Percentiles rank a stretch among this genome's conserved stretches.
Conservation (phyloP, 37 sponge, comb jelly and placozoan genomes). For the Lycopodina hypogea region DNA sequence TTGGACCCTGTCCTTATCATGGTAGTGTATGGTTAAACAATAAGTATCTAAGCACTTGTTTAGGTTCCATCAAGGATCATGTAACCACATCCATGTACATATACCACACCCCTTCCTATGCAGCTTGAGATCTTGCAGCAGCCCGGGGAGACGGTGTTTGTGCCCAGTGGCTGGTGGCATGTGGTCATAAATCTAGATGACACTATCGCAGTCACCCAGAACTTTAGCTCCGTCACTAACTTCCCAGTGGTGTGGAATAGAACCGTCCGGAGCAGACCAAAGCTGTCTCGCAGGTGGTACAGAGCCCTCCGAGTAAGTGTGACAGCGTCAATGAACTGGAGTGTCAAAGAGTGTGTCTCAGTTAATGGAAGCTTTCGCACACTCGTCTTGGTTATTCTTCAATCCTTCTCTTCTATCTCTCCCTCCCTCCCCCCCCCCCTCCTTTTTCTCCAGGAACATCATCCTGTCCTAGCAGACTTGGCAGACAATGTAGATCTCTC, state of each 20-base stretch:
- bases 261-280: conserved; percentile 88
- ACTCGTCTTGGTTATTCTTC: background rate
- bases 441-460: conserved; percentile 39
- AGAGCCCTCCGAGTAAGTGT: conserved; percentile 46
- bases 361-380: background rate
- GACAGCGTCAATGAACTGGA: background rate
- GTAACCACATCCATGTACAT: no score
- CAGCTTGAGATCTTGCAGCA: conserved; percentile 84
- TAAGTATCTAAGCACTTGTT: no score
- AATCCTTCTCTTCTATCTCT: background rate
- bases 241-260: conserved; percentile 91
- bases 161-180: conserved; percentile 99
- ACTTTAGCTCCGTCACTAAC: conserved; percentile 82
- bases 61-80: no score
- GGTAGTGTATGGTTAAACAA: no score
- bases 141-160: conserved; percentile 96
- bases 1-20: no score
- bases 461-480: conserved; percentile 80
- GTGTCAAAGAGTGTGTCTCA: background rate
- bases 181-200: conserved; percentile 92
- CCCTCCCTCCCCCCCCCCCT: background rate
- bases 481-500: conserved; percentile 80
- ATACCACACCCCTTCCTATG: no score
- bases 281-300: conserved; percentile 94
- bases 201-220: conserved; percentile 96